phyloP scores from a whole-genome alignment of 92 coral and sea anemone species.

The Epizoanthus rinbou region DNA sequence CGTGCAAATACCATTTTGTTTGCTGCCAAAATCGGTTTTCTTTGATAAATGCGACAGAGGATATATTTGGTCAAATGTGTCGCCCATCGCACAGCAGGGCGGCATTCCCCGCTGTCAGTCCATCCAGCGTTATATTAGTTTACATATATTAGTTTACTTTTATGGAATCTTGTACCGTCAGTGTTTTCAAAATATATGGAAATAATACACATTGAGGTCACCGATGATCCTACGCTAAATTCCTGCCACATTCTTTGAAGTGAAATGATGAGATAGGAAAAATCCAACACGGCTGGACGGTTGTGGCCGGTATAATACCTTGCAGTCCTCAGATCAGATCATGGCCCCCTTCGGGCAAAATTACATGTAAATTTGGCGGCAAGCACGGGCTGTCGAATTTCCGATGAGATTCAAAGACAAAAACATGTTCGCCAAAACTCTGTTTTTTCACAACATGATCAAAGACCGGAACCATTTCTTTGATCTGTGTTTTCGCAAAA shows the following conservation, averaged over 20 bases:
- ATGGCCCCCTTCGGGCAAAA: conserved; percentile 6
- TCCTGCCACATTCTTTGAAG: neutral
- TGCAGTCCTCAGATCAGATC: too few species aligned
- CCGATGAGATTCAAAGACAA: neutral
- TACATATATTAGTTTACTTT: neutral
- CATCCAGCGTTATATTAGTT: neutral
- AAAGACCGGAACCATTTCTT: neutral
- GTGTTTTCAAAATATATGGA: conserved; percentile 16
- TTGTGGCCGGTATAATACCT: neutral
- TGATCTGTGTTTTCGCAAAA: neutral
- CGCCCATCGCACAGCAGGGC: conserved; percentile 28
- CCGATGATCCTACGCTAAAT: neutral
- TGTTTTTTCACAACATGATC: neutral
- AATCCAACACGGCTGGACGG: neutral
- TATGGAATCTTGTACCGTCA: neutral
- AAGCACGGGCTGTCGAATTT: neutral
- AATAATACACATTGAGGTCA: neutral
- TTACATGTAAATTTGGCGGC: neutral
- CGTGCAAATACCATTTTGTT: conserved; percentile 32
- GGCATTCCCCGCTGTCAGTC: conserved; percentile 15
- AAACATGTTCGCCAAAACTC: neutral
- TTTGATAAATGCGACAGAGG: conserved; percentile 33
- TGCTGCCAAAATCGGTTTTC: conserved; percentile 33
- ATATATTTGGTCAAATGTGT: conserved; percentile 20
- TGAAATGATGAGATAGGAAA: neutral